These are phyloP conservation scores for Drosophila albomicans DNA, from an alignment of 1,140 invertebrate genomes.

Conservation along the genomic window DNA sequence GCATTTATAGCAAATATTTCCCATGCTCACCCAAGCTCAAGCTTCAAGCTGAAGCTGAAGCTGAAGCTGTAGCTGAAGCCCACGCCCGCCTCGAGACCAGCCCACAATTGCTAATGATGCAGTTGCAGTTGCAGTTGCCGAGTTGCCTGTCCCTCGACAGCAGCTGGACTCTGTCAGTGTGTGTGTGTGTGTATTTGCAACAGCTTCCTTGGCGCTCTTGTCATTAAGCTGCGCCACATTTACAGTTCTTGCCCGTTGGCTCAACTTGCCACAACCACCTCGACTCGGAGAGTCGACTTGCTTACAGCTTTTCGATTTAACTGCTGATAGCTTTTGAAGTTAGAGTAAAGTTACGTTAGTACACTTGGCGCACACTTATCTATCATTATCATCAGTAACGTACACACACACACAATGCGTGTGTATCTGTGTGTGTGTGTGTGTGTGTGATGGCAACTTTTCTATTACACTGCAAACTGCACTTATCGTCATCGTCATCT, in stretches of 20 bases:
- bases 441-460: conserved; percentile 67
- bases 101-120: conserved; percentile 81
- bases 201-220: conserved; percentile 72
- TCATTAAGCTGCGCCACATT: conserved; percentile 77
- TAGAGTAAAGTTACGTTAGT: conserved; percentile 79
- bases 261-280: conserved; percentile 29
- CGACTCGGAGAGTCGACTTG: conserved; percentile 5
- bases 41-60: conserved; percentile 8
- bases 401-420: conserved; percentile 32
- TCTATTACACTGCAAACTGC: conserved; percentile 79
- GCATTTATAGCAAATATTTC: conserved; percentile 84
- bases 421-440: conserved; percentile 20
- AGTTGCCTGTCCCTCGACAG: conserved; percentile 13
- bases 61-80: conserved; percentile 15
- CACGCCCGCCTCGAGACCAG: conserved; percentile 52
- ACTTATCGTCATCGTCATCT: conserved; percentile 78
- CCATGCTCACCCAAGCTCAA: conserved; percentile 59
- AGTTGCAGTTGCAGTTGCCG: conserved; percentile 62
- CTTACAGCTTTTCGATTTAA: conserved; percentile 80
- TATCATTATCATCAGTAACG: conserved; percentile 80
- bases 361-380: conserved; percentile 82
- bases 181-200: conserved; percentile 25
- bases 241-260: conserved; percentile 80
- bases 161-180: conserved; percentile 25
- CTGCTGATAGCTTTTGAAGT: conserved; percentile 82